Conservation (phyloP, 2,888 invertebrate species). For the Copidosoma aretas region DNA sequence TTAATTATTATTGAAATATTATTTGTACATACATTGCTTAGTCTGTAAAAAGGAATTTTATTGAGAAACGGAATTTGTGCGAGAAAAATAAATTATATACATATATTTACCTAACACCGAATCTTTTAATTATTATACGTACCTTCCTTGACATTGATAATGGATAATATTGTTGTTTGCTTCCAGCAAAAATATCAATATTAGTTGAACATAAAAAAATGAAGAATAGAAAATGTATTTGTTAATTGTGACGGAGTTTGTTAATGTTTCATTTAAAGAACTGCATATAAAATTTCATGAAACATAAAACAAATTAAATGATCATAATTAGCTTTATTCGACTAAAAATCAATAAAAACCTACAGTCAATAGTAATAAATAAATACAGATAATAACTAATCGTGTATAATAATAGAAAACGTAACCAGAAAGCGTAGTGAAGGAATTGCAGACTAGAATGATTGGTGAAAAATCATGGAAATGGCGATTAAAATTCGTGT, state of each 20-base stretch:
- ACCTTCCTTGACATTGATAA: background rate
- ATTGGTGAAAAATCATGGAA: conserved; percentile 12
- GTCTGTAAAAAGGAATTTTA: conserved; percentile 35
- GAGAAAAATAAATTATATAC: conserved; percentile 59
- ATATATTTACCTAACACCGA: conserved; percentile 21
- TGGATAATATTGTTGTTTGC: too few relatives aligned
- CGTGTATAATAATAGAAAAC: conserved; percentile 1
- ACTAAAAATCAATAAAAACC: conserved; percentile 15
- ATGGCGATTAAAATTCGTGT: conserved; percentile 41
- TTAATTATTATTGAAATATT: conserved; percentile 43
- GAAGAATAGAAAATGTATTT: too few relatives aligned
- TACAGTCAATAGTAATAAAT: conserved; percentile 7
- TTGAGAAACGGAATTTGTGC: conserved; percentile 54
- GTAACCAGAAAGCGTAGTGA: background rate
- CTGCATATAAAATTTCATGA: background rate
- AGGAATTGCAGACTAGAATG: background rate
- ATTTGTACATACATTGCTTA: conserved; percentile 60
- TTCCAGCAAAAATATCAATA: too few relatives aligned
- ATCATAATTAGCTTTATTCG: conserved; percentile 20
- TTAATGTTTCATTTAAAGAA: background rate
- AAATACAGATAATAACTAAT: conserved; percentile 3
- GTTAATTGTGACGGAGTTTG: too few relatives aligned
- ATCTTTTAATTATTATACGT: background rate
- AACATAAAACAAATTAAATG: conserved; percentile 1
- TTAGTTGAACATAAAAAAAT: too few relatives aligned